Evolutionary conservation across 2,888 invertebrate genomes (phyloP), one percentile per base, ranked within the genome.

Genomic region (Lithophane semibrunnea): DNA sequence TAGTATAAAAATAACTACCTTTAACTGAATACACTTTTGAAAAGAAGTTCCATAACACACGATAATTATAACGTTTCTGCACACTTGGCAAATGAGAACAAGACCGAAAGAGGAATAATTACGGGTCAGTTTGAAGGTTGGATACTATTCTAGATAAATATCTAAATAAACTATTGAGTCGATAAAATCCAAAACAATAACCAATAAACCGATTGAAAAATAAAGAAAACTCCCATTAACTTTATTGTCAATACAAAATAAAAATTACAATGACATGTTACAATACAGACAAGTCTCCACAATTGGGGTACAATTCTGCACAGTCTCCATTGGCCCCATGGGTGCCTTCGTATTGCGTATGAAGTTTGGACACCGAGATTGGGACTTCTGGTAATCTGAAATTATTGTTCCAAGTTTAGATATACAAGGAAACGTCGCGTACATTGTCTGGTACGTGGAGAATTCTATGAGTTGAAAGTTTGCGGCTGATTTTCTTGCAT

Each of bases 341-440:
- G 77, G 97, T 96, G 69, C 86, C 90, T 80, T 97, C 97, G 87
- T 97, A 97, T 77, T 94, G 94, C 70, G 93, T 94, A 88, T 92
- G 93, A 69, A 93, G 90, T 87, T 93, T 92, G 54, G 90, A 90
- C 81, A 92, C 92, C 75, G 93, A 93, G 67, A 86, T 91, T 21
- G 88, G 89, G 81, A 95, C 95, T 80, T 90, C 90, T 29, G 97
- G 97, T 88, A 97, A 93, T 87, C 97, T 97, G 92, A 82, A 95
- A 94, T 87, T 83, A 90, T 29, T 87, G 87, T 82, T 83, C 44
- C 68, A 88, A 83, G 85, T 88, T 87, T 85, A 77, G 73, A 82
- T 84, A 71, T 67, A 81, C 78, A 80, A 78, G 84, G 74, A 86
- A 83, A 86, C 78, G 54, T 75, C 52, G 63, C 42, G 21, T 68